Conservation (phyloP, 2,113 vertebrate genomes). For the Pleuronectes platessa region DNA sequence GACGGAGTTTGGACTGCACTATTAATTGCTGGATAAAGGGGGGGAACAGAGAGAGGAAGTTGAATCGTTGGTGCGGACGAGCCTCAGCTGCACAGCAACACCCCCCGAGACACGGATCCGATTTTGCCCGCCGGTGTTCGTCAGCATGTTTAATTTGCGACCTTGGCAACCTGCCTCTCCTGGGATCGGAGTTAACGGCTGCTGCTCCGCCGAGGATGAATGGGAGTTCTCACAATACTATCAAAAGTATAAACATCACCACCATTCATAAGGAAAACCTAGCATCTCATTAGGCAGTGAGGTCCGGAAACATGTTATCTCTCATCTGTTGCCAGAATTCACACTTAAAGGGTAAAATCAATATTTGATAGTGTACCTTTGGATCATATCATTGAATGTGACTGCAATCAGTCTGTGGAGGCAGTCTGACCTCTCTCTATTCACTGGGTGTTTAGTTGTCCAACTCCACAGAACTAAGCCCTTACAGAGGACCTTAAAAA, state of each 20-base stretch:
- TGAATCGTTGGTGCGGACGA: not conserved
- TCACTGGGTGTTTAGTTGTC: slow-evolving; percentile 27
- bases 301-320: slow-evolving; percentile 18
- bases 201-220: slow-evolving; percentile 23
- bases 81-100: slow-evolving; percentile 53
- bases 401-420: not conserved
- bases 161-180: slow-evolving; percentile 69
- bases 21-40: slow-evolving; percentile 31
- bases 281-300: not conserved
- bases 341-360: slow-evolving; percentile 24
- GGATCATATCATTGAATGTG: not conserved
- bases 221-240: slow-evolving; percentile 22
- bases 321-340: slow-evolving; percentile 36
- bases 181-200: slow-evolving; percentile 35
- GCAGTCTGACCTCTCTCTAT: slow-evolving; percentile 23
- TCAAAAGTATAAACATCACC: slow-evolving; percentile 16
- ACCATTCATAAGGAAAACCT: slow-evolving; percentile 36
- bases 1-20: slow-evolving; percentile 53
- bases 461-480: slow-evolving; percentile 18
- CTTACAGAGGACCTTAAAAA: slow-evolving; percentile 26
- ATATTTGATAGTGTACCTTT: slow-evolving; percentile 10
- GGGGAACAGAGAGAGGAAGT: slow-evolving; percentile 24
- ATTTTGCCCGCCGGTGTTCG: slow-evolving; percentile 41
- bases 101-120: slow-evolving; percentile 22
- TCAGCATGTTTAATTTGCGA: slow-evolving; percentile 66